phyloP scores from a whole-genome alignment of 2,113 vertebrate genomes.

The Natator depressus region DNA sequence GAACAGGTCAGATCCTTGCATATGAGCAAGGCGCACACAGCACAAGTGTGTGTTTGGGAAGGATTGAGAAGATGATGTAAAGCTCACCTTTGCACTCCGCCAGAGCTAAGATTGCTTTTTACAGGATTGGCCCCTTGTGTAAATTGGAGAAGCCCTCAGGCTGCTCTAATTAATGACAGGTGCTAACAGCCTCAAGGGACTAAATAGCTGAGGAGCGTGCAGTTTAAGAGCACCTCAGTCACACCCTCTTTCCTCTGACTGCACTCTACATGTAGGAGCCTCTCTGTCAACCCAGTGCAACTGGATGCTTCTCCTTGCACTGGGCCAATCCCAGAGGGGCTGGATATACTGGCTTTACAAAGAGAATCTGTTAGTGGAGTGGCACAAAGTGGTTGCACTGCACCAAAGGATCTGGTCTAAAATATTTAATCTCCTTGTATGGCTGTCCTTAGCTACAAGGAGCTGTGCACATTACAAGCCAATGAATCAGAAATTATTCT shows the following conservation, averaged over 20 bases:
- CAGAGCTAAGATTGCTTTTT: accelerated
- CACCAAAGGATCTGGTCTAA: background rate
- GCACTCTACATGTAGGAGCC: background rate
- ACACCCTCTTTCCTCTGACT: background rate
- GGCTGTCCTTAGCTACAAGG: background rate
- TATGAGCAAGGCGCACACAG: accelerated
- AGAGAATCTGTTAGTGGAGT: background rate
- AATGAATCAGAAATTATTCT: too few relatives aligned
- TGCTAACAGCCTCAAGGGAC: background rate
- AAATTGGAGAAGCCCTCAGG: accelerated
- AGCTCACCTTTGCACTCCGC: accelerated
- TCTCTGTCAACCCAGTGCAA: accelerated
- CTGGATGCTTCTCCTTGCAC: background rate
- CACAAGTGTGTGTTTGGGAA: background rate
- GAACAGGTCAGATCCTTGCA: background rate
- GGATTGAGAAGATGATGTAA: accelerated
- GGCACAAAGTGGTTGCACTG: background rate
- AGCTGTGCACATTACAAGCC: background rate
- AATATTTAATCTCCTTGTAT: accelerated
- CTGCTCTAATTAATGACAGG: accelerated
- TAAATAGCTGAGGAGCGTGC: background rate
- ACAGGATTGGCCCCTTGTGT: accelerated
- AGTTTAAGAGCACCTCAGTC: background rate
- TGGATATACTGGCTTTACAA: background rate
- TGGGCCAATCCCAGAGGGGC: background rate